Evolutionary conservation across 2,888 invertebrate genomes (phyloP).

Genomic region (Charanyca ferruginea): DNA sequence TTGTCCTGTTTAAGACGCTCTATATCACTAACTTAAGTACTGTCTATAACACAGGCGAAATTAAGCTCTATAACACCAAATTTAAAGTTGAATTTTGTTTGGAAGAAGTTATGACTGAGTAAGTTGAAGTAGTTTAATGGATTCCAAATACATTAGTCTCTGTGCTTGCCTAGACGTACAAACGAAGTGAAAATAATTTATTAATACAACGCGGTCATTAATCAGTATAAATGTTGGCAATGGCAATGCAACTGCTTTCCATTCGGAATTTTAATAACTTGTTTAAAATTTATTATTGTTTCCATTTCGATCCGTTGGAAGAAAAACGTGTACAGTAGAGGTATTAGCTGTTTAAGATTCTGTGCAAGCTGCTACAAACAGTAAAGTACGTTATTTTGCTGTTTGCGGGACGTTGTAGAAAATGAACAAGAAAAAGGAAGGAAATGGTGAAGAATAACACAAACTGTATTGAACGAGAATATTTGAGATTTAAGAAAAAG

Average conservation of each 20-base stretch:
- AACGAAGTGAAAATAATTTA: conserved; percentile 68
- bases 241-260: conserved; percentile 50
- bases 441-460: conserved; percentile 29
- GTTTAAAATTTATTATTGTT: conserved; percentile 53
- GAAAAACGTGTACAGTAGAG: conserved; percentile 36
- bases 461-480: conserved; percentile 33
- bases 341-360: conserved; percentile 56
- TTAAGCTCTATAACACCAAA: conserved; percentile 26
- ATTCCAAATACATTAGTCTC: conserved; percentile 74
- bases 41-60: conserved; percentile 33
- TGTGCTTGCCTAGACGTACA: conserved; percentile 61
- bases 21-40: conserved; percentile 65
- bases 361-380: conserved; percentile 40
- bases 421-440: conserved; percentile 35
- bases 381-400: conserved; percentile 54
- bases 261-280: conserved; percentile 58
- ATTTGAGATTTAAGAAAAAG: conserved; percentile 24
- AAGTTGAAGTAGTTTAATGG: conserved; percentile 69
- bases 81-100: conserved; percentile 48
- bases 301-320: conserved; percentile 39
- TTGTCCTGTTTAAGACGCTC: conserved; percentile 70
- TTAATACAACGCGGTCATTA: conserved; percentile 63
- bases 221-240: conserved; percentile 61
- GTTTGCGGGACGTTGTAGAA: conserved; percentile 36
- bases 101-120: conserved; percentile 30